Evolutionary conservation across 1,140 invertebrate genomes (phyloP).

Genomic region (Chionoecetes opilio): DNA sequence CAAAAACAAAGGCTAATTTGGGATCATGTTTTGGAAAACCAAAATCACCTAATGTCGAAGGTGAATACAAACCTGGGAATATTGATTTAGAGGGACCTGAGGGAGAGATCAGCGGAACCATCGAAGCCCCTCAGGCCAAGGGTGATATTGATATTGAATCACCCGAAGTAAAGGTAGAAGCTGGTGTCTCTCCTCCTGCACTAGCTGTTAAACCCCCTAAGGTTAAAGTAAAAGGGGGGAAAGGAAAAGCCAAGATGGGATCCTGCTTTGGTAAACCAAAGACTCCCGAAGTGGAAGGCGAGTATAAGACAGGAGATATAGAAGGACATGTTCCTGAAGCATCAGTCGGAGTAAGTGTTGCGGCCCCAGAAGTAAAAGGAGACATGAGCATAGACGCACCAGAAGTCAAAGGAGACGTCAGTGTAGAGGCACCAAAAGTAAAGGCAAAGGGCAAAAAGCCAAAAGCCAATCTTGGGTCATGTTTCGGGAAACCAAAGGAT

Average conservation of each 20-base stretch:
- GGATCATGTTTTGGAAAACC: slow-evolving; percentile 63
- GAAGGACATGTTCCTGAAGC: slow-evolving; percentile 44
- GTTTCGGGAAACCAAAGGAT: slow-evolving; percentile 63
- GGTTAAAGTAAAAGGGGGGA: slow-evolving; percentile 42
- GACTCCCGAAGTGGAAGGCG: slow-evolving; percentile 38
- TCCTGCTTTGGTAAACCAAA: slow-evolving; percentile 72
- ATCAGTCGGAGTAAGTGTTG: slow-evolving; percentile 9
- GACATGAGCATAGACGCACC: slow-evolving; percentile 22
- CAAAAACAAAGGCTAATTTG: slow-evolving; percentile 24
- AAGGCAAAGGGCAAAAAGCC: slow-evolving; percentile 66
- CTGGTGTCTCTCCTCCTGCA: neutral
- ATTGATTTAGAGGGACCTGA: slow-evolving; percentile 45
- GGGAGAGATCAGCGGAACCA: neutral
- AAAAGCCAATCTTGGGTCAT: slow-evolving; percentile 64
- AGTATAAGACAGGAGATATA: slow-evolving; percentile 43
- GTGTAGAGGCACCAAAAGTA: slow-evolving; percentile 39
- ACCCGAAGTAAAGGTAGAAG: slow-evolving; percentile 52
- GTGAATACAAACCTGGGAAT: slow-evolving; percentile 68
- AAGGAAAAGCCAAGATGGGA: slow-evolving; percentile 34
- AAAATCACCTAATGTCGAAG: slow-evolving; percentile 66
- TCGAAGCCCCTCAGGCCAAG: slow-evolving; percentile 47
- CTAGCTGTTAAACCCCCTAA: slow-evolving; percentile 28
- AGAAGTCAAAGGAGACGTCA: slow-evolving; percentile 16
- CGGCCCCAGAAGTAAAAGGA: neutral
- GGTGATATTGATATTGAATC: slow-evolving; percentile 37